Evolutionary conservation across 1,140 invertebrate species (phyloP).

Genomic region (Sminthurinus signatus): DNA sequence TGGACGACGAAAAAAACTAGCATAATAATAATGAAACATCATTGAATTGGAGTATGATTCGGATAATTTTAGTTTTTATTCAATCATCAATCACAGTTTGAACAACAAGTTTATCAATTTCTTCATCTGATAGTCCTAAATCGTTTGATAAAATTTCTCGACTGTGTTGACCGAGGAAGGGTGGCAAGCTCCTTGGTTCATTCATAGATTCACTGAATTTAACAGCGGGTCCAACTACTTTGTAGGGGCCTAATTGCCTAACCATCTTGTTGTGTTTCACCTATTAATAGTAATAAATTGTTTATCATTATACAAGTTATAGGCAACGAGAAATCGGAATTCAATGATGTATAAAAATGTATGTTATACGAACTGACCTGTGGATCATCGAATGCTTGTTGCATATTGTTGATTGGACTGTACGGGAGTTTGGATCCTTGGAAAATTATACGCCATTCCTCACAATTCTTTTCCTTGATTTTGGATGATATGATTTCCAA

Average conservation of each 20-base stretch:
- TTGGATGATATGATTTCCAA: conserved; percentile 56
- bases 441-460: conserved; percentile 70
- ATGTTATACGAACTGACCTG: conserved; percentile 55
- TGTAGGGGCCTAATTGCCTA: conserved; percentile 55
- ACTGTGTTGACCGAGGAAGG: conserved; percentile 81
- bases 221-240: conserved; percentile 79
- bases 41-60: not conserved
- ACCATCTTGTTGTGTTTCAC: conserved; percentile 43
- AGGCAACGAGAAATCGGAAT: not conserved
- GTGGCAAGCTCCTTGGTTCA: conserved; percentile 64
- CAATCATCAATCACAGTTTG: not conserved
- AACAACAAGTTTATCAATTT: conserved; percentile 48
- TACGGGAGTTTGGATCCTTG: conserved; percentile 71
- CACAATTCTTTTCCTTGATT: conserved; percentile 61
- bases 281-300: conserved; percentile 17
- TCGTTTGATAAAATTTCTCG: conserved; percentile 62
- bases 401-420: conserved; percentile 81
- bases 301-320: not conserved
- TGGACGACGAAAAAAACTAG: not conserved
- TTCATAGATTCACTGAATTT: conserved; percentile 67
- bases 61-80: conserved; percentile 6
- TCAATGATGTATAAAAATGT: not conserved
- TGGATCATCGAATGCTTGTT: conserved; percentile 77
- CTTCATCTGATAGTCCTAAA: conserved; percentile 58
- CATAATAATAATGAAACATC: not conserved